Base-by-base conservation (phyloP, 2,888 invertebrate genomes). In the Nemapogon koenigi region DNA sequence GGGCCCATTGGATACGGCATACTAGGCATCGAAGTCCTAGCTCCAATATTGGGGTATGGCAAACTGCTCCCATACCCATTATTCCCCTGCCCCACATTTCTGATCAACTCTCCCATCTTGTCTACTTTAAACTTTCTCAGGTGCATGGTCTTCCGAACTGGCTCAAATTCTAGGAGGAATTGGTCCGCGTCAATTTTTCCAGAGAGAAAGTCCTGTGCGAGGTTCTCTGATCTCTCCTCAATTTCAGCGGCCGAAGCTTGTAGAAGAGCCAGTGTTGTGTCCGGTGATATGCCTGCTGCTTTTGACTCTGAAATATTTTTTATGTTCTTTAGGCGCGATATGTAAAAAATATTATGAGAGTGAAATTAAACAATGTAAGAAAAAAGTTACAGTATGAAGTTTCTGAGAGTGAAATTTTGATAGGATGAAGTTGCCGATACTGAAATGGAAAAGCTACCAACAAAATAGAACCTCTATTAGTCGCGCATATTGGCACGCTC, bases 161-260 rank as follows among this genome's bases (percentile, higher is more conserved):
- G 81, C 40, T 91, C 81, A 64, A 95, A 98, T 41, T 90, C 85
- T 42, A 91, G 90, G 3, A 97, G 69, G 59, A 97, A 98, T 42
- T 87, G 84, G 14, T 97, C 97, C 4, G 90, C 78, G 38, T 88
- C 85, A 2, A 76, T 63, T 57, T 85, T 85, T 6, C 87, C 88
- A 10, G 87, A 83, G 25, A 94, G 79, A 55, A 97, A 95, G 46
- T 88, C 84, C 52, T 91, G 88, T 0, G 93, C 89, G 30, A 90
- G 62, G 43, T 82, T 83, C 72, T 98, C 98, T 0, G 96, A 92
- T 56, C 93, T 87, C 58, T 97, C 97, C 63, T 98, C 98, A 38
- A 90, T 87, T 75, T 96, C 91, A 19, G 94, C 92, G 16, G 95
- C 91, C 8, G 94, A 90, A 7, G 96, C 89, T 80, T 96, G 94